Percentiles rank a stretch among this genome's conserved stretches.
Evolutionary conservation across 2,888 invertebrate genomes (phyloP).

Genomic region (Eumacrocentrus americanus): DNA sequence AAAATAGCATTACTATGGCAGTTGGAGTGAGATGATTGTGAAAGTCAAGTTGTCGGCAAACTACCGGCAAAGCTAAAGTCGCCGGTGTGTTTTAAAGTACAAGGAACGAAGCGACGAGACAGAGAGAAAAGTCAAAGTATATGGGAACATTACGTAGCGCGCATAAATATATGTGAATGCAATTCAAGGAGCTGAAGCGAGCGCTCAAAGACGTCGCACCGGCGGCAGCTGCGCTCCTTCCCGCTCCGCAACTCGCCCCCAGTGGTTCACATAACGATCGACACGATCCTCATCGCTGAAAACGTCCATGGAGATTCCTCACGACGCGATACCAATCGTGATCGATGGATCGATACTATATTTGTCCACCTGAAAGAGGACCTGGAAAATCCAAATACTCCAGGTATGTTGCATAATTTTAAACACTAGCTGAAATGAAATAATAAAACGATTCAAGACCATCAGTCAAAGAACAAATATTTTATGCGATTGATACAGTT

Average conservation of each 20-base stretch:
- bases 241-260: conserved; percentile 40
- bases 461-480: too few species aligned
- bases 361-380: too few species aligned
- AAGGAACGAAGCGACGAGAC: not conserved
- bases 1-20: too few species aligned
- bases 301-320: not conserved
- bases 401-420: too few species aligned
- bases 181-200: conserved; percentile 44
- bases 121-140: conserved; percentile 13
- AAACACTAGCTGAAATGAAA: not conserved
- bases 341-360: too few species aligned
- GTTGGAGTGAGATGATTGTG: conserved; percentile 20
- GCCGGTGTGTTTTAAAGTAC: not conserved
- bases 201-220: conserved; percentile 43
- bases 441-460: too few species aligned
- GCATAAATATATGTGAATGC: conserved; percentile 49
- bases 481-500: too few species aligned
- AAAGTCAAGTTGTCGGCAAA: conserved; percentile 10
- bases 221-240: conserved; percentile 45
- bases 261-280: conserved; percentile 47
- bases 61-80: not conserved
- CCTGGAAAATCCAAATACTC: too few species aligned
- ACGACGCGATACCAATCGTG: not conserved
- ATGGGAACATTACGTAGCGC: conserved; percentile 34
- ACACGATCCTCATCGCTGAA: not conserved